phyloP scores from a whole-genome alignment of 2,113 vertebrate genomes.

The Ameiurus melas region DNA sequence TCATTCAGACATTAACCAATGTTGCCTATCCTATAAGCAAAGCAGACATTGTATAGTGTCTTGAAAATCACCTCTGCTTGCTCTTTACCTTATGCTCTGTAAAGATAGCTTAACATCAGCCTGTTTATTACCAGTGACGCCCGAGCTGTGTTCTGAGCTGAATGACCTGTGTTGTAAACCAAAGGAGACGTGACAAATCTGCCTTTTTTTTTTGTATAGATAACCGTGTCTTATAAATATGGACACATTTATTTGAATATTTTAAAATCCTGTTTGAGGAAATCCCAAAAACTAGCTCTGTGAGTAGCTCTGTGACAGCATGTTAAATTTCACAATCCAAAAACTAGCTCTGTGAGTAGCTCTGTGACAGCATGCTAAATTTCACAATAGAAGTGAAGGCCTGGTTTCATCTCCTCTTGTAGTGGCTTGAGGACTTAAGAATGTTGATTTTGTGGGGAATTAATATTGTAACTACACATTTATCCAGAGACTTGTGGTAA shows the following conservation, averaged over 20 bases:
- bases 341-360: neutral
- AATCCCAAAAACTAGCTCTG: neutral
- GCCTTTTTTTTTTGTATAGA: neutral
- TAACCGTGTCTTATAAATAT: neutral
- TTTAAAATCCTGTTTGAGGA: neutral
- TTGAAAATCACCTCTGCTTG: constrained; percentile 12
- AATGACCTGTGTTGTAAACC: constrained; percentile 9
- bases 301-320: neutral
- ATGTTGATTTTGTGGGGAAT: neutral
- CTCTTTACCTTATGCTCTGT: constrained; percentile 50
- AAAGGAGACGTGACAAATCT: neutral
- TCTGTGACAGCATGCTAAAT: neutral
- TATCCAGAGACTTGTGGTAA: neutral
- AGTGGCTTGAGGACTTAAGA: neutral
- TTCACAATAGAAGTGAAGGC: neutral
- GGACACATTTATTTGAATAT: neutral
- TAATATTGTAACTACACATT: neutral
- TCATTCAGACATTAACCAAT: neutral
- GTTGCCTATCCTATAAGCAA: neutral
- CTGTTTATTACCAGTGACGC: constrained; percentile 46
- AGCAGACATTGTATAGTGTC: neutral
- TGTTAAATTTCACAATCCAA: neutral
- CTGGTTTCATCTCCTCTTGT: neutral
- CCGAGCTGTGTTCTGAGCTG: neutral
- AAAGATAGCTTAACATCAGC: constrained; percentile 49